Percentiles rank a stretch among this genome's conserved stretches.
These are phyloP conservation scores for Mormyrops attenuatus DNA, from an alignment of 2,797 vertebrate genomes.

Conservation along the genomic window DNA sequence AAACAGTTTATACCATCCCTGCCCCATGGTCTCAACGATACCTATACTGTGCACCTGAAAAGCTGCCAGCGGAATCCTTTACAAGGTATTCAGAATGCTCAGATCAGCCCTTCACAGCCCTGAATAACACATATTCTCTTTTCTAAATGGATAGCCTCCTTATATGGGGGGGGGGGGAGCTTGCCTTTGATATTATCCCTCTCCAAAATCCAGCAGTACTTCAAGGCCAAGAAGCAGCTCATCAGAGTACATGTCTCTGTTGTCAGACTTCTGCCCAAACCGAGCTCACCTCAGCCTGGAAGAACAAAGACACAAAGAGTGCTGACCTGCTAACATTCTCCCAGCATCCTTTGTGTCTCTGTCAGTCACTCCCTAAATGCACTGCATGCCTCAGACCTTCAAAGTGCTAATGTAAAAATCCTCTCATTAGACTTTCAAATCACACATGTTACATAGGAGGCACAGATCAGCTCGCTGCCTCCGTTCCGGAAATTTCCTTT, in stretches of 20 bases:
- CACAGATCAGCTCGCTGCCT: not conserved
- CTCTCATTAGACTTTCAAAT: conserved; percentile 2
- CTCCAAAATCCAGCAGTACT: not conserved
- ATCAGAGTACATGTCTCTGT: not conserved
- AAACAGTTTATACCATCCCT: not conserved
- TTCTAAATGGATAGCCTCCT: not conserved
- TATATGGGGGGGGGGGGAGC: not conserved
- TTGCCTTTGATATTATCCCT: not conserved
- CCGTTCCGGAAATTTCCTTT: not conserved
- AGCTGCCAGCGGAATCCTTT: not conserved
- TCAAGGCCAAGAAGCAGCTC: not conserved
- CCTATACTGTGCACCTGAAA: not conserved
- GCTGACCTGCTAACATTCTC: not conserved
- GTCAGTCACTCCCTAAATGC: not conserved
- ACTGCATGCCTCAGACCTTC: not conserved
- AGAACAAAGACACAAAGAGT: not conserved
- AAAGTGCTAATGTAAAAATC: not conserved
- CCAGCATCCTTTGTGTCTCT: not conserved
- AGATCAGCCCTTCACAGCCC: not conserved
- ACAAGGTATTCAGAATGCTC: not conserved
- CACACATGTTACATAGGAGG: not conserved
- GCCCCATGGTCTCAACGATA: not conserved
- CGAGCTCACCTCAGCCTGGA: not conserved
- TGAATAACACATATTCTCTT: not conserved
- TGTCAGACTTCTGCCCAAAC: not conserved